phyloP scores from a whole-genome alignment of 1,140 invertebrate genomes.

The Stegodyphus dumicola region DNA sequence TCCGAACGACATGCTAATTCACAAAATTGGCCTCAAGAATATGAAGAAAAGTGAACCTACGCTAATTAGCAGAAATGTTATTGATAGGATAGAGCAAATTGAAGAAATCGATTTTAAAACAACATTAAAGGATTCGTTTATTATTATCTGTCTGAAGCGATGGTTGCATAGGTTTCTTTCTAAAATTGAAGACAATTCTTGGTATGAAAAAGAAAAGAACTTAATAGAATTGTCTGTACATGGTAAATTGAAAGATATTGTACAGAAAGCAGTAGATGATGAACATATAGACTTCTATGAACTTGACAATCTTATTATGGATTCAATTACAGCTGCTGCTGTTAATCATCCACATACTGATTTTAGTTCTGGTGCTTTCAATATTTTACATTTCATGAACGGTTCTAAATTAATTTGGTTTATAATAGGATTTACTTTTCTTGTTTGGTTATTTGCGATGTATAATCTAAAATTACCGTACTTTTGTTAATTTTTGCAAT shows the following conservation, averaged over 20 bases:
- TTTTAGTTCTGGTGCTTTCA: not conserved
- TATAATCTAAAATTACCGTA: no score
- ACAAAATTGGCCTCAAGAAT: no score
- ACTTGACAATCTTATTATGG: not conserved
- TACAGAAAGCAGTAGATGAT: not conserved
- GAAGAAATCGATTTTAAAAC: no score
- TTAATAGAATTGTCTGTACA: not conserved
- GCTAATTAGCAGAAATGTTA: no score
- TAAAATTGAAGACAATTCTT: conserved; percentile 10
- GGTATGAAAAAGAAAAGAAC: not conserved
- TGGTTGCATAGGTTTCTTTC: conserved; percentile 21
- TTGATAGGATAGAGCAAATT: no score
- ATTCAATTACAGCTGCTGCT: not conserved
- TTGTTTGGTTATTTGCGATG: no score
- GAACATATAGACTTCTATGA: conserved; percentile 4
- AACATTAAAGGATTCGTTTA: no score
- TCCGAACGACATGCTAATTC: no score
- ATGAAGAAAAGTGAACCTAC: no score
- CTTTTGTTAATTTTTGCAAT: not conserved
- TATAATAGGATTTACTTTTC: no score
- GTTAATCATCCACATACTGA: not conserved
- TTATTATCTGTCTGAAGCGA: not conserved
- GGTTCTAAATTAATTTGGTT: no score
- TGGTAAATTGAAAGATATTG: not conserved
- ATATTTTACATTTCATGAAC: not conserved